These are phyloP conservation scores for Aethina tumida DNA, from an alignment of 1,140 invertebrate species.

Conservation along the genomic window DNA sequence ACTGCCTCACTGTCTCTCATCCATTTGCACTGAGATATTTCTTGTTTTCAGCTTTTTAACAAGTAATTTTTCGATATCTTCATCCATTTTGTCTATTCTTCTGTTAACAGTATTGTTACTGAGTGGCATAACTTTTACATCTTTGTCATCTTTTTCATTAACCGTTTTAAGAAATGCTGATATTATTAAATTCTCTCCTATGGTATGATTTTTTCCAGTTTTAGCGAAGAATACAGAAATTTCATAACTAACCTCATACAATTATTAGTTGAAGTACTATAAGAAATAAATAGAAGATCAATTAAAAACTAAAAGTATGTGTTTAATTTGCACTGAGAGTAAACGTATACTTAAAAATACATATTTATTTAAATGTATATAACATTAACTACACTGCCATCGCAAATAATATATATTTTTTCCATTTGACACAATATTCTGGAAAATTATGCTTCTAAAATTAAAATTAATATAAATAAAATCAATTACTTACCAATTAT, in stretches of 20 bases:
- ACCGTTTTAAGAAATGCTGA: constrained; percentile 21
- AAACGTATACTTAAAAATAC: no score
- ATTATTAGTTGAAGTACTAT: constrained; percentile 17
- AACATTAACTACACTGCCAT: constrained; percentile 1
- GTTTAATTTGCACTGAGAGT: no score
- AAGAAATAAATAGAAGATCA: constrained; percentile 21
- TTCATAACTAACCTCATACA: no score
- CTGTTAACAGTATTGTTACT: constrained; percentile 20
- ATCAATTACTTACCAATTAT: no score
- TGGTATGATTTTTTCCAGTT: constrained; percentile 13
- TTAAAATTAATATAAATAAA: no score
- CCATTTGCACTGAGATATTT: constrained; percentile 18
- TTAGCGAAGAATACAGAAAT: constrained; percentile 15
- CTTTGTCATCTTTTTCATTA: constrained; percentile 13
- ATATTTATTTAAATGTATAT: constrained; percentile 2
- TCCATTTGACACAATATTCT: constrained; percentile 1
- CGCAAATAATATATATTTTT: constrained; percentile 2
- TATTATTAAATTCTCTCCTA: constrained; percentile 16
- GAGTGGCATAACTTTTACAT: constrained; percentile 14
- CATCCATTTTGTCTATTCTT: constrained; percentile 16
- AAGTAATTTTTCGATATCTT: constrained; percentile 21
- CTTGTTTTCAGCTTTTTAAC: constrained; percentile 19
- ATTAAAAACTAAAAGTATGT: no score
- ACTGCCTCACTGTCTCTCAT: constrained; percentile 22
- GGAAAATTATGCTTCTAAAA: no score